Conservation (phyloP, 2,797 vertebrate genomes). For the Tragelaphus oryx region DNA sequence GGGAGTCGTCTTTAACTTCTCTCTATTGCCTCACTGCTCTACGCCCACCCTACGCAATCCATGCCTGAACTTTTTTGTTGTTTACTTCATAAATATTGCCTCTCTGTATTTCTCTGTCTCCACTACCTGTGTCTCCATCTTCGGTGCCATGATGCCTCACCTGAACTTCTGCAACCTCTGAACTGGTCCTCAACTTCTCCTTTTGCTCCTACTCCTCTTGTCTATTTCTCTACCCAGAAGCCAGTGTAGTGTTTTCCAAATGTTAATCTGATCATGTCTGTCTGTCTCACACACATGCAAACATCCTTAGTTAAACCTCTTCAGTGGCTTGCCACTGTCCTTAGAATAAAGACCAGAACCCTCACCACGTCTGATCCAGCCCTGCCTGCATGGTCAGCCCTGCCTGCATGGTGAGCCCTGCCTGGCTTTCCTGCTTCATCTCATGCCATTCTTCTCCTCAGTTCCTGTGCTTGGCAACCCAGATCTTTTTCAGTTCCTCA, state of each 20-base stretch:
- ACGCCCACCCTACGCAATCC: not conserved
- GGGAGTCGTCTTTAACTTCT: not conserved
- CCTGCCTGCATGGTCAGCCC: not conserved
- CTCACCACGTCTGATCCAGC: not conserved
- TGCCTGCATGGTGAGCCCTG: not conserved
- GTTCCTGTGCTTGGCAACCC: not conserved
- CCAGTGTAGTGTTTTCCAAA: not conserved
- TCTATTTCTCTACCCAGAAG: not conserved
- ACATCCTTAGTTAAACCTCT: not conserved
- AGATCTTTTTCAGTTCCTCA: slow-evolving; percentile 32
- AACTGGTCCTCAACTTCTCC: not conserved
- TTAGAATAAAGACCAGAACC: not conserved
- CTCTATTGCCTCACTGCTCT: not conserved
- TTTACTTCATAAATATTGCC: not conserved
- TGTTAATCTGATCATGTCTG: not conserved
- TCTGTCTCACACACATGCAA: not conserved
- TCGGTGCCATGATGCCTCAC: not conserved
- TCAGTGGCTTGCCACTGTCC: not conserved
- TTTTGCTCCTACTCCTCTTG: not conserved
- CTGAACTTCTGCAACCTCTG: not conserved
- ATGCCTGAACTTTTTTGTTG: not conserved
- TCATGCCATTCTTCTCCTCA: not conserved
- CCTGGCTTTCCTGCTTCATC: not conserved
- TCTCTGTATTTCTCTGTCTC: not conserved
- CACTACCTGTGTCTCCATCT: not conserved